Percentiles rank a stretch among this genome's conserved stretches.
These are phyloP conservation scores for Mustelus asterias DNA, from an alignment of 2,113 vertebrate genomes.

Conservation along the genomic window DNA sequence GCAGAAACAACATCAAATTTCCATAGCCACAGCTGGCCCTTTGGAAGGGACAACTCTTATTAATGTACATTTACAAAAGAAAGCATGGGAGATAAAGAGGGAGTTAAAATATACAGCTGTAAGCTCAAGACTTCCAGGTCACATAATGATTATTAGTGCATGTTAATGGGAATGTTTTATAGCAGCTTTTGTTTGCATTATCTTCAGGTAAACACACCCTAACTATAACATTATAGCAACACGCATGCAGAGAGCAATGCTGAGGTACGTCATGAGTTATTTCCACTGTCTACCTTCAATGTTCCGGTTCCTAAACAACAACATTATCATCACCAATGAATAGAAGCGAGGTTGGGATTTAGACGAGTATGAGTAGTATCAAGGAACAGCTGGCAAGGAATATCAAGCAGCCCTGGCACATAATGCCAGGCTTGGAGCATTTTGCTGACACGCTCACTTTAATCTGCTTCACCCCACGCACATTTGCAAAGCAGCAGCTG, in stretches of 20 bases:
- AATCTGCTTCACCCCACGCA: slow-evolving; percentile 36
- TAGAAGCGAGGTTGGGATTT: not conserved
- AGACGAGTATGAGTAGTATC: not conserved
- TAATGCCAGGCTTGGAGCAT: not conserved
- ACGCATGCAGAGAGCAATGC: not conserved
- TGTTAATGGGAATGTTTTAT: slow-evolving; percentile 30
- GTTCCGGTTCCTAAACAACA: not conserved
- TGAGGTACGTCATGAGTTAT: slow-evolving; percentile 4
- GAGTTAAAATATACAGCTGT: not conserved
- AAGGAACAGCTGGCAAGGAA: slow-evolving; percentile 20
- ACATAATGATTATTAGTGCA: not conserved
- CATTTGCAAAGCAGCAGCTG: slow-evolving; percentile 34
- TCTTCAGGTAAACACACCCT: not conserved
- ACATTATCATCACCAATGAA: not conserved
- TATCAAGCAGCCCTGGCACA: slow-evolving; percentile 26
- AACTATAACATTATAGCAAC: not conserved
- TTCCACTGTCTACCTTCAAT: slow-evolving; percentile 18
- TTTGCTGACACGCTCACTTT: slow-evolving; percentile 29
- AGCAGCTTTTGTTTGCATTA: not conserved
- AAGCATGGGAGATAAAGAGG: not conserved
- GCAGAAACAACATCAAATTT: slow-evolving; percentile 7
- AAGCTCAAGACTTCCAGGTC: not conserved
- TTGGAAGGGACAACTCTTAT: not conserved
- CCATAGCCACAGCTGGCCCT: not conserved
- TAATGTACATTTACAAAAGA: not conserved